Base-by-base conservation (phyloP, 2,888 invertebrate species). In the Ochropleura plecta region DNA sequence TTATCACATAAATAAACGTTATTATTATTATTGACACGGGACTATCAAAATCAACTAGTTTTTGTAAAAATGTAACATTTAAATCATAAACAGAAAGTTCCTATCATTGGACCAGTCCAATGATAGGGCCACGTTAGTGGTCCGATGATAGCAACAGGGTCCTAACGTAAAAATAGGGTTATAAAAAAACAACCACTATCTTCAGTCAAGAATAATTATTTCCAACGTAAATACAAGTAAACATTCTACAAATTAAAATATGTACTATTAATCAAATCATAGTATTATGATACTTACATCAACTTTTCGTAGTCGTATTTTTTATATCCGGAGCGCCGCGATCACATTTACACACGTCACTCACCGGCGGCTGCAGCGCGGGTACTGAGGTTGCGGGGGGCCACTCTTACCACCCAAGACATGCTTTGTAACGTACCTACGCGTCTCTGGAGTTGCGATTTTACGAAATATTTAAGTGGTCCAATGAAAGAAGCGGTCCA, bases 121-220 rank as follows among this genome's bases (percentile, higher is more conserved):
- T 59, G 48, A 59, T 63, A 40, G 51, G 40, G 49, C 40, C 49
- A 49, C 65, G 48, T 51, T 65, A 49, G 65, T 40, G 65, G 65
- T 66, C 65, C 51, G 40, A 51, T 66, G 65, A 53, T 66, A 51
- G 51, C 65, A 66, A 66, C 65, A 66, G n/a, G 51, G 51, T 49
- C 16, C 18, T 65, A 62, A 62, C 62, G 44, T 62, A 62, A 62
- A 44, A 62, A 44, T 44, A 62, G 62, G 62, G 18, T 62, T 62
- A 46, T 20, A 62, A 62, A 62, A 62, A 44, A 62, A 62, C 62
- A 62, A 62, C 62, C 62, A 62, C 4, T 62, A 62, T 62, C 44
- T 62, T 62, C 62, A 62, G 62, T 44, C 62, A 62, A 63, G 63
- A 63, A 63, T 63, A 63, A 63, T 48, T 63, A 63, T 63, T 63